Base-by-base conservation (phyloP, 2,888 invertebrate species). In the Heliconius aoede region DNA sequence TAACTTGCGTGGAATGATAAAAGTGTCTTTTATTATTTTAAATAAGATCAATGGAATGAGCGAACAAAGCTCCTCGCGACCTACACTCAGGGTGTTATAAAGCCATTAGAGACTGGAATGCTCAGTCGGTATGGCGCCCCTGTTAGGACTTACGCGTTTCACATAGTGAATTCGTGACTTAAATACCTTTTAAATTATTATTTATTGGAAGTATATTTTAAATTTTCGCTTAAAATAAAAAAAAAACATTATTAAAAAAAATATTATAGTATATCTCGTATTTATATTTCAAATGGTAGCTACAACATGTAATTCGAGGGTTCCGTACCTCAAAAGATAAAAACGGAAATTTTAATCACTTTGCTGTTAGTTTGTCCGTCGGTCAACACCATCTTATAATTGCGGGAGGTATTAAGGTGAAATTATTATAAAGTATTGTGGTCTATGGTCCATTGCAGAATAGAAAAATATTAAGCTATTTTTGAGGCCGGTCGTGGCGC, bases 71-170 rank as follows among this genome's bases (percentile, higher is more conserved):
- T 18, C n/a, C 15, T 24, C 30, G 55, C 15, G 30, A 69, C 55
- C 51, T 51, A 68, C 30, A 72, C 58, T 36, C 36, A 13, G 72
- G 24, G 72, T n/a, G 61, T 72, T 72, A 61, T 72, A 72, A 72
- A 60, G 72, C 72, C 72, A 72, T 61, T 72, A 72, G 72, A 72
- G 72, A 18, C 60, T 72, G 72, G 72, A 72, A 72, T 72, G 60
- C 40, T 72, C 40, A 36, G 60, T 30, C 32, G 69, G 55, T 55
- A 69, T 69, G 58, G 28, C 36, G 36, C 58, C 60, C 28, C 72
- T 60, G 28, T 72, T 40, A 61, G 40, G 40, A 13, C 72, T 72
- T 26, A 72, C 72, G 72, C 61, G 60, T 26, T 61, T 36, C 72
- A 60, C 72, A 72, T 72, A 61, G 61, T 61, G 40, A 26, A 61